Conservation (phyloP, 2,888 invertebrate species). For the Thelaira solivaga region DNA sequence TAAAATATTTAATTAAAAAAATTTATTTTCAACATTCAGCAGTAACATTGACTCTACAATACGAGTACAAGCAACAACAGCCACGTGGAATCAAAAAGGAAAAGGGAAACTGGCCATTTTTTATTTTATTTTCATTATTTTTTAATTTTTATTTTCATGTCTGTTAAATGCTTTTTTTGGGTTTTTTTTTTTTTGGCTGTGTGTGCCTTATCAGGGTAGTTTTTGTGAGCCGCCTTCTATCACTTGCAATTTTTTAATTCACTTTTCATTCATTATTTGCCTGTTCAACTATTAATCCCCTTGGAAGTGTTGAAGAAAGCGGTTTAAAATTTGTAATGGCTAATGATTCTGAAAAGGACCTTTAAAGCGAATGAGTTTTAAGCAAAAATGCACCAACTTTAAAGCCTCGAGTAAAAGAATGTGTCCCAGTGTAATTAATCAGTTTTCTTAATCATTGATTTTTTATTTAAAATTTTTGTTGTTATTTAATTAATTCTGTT, state of each 20-base stretch:
- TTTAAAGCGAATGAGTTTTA: not conserved
- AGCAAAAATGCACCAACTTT: no score
- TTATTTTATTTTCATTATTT: not conserved
- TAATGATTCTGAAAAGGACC: not conserved
- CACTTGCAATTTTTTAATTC: slow-evolving; percentile 22
- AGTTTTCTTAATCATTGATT: no score
- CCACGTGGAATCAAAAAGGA: not conserved
- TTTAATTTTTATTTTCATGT: slow-evolving; percentile 11
- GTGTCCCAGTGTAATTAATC: no score
- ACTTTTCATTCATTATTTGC: slow-evolving; percentile 17
- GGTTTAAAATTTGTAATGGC: slow-evolving; percentile 1
- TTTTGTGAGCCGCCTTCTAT: slow-evolving; percentile 12
- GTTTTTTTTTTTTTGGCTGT: not conserved
- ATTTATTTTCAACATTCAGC: slow-evolving; percentile 60
- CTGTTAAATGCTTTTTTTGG: not conserved
- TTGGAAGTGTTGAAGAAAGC: slow-evolving; percentile 21
- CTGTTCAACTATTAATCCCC: slow-evolving; percentile 46
- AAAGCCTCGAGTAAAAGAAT: no score
- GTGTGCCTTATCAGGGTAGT: slow-evolving; percentile 15
- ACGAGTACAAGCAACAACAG: slow-evolving; percentile 28
- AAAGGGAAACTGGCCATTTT: slow-evolving; percentile 22
- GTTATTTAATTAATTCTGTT: not conserved
- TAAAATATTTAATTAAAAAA: slow-evolving; percentile 64
- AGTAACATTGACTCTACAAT: slow-evolving; percentile 32
- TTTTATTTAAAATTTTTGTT: no score